Evolutionary conservation across 2,113 vertebrate genomes (phyloP).

Genomic region (Otis tarda): DNA sequence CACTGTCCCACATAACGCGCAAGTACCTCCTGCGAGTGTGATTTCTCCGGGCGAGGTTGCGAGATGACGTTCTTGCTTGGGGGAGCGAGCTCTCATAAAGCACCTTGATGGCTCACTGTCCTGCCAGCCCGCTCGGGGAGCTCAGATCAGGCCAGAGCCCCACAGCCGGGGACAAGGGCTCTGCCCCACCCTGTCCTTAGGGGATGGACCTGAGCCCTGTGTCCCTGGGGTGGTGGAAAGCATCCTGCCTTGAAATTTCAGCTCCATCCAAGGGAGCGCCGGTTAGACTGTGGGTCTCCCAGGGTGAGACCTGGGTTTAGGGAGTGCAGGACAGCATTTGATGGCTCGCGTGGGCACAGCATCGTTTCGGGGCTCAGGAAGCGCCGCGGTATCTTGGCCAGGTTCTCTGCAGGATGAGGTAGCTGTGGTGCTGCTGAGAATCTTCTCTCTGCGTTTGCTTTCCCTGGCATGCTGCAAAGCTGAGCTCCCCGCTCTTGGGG

Average conservation of each 20-base stretch:
- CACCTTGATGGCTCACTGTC: not conserved
- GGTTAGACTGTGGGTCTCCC: not conserved
- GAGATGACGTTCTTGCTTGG: not conserved
- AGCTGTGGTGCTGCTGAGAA: not conserved
- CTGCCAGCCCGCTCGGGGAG: rapidly evolving
- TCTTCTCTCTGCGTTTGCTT: not conserved
- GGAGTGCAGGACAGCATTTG: not conserved
- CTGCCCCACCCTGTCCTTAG: not conserved
- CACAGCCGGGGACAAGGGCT: not conserved
- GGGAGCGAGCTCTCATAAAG: not conserved
- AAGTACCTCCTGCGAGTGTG: not conserved
- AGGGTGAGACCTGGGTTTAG: not conserved
- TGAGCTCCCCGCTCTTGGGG: not conserved
- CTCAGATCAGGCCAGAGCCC: not conserved
- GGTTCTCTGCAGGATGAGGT: not conserved
- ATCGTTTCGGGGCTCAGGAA: rapidly evolving
- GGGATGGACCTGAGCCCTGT: not conserved
- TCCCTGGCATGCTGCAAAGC: not conserved
- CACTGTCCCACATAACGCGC: conserved; percentile 20
- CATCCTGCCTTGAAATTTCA: not conserved
- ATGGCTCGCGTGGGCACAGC: rapidly evolving
- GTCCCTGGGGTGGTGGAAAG: not conserved
- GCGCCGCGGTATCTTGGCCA: rapidly evolving
- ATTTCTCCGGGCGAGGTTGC: not conserved
- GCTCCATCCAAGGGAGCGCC: not conserved